Evolutionary conservation across 2,113 vertebrate species (phyloP).

Genomic region (Ameiurus melas): DNA sequence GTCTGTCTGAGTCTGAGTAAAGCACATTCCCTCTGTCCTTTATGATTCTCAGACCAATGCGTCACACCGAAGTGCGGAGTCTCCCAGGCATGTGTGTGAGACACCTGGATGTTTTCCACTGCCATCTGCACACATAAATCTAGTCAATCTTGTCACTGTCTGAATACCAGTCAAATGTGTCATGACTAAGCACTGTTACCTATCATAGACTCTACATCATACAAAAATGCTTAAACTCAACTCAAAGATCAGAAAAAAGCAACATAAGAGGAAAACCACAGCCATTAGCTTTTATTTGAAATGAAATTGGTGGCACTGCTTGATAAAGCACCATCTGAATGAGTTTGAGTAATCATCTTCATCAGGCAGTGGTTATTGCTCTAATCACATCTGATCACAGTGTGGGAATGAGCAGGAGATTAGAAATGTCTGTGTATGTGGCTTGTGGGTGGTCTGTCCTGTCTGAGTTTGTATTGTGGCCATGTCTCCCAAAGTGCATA

Average conservation of each 20-base stretch:
- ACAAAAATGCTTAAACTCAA: conserved; percentile 15
- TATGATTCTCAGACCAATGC: conserved; percentile 44
- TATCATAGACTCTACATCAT: conserved; percentile 28
- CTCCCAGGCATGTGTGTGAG: conserved; percentile 41
- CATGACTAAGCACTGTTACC: conserved; percentile 38
- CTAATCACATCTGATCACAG: conserved; percentile 12
- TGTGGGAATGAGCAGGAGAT: conserved; percentile 19
- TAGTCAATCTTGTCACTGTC: conserved; percentile 29
- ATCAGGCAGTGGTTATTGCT: not conserved
- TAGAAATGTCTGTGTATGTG: conserved; percentile 8
- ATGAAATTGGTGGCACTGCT: conserved; percentile 3
- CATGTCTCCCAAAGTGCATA: not conserved
- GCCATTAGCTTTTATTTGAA: not conserved
- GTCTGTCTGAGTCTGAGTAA: conserved; percentile 32
- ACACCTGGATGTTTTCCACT: conserved; percentile 40
- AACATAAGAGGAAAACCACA: not conserved
- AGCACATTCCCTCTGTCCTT: conserved; percentile 24
- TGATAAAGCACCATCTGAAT: not conserved
- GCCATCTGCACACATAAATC: conserved; percentile 46
- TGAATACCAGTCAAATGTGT: conserved; percentile 41
- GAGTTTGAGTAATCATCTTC: not conserved
- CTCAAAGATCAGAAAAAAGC: not conserved
- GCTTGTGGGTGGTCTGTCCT: conserved; percentile 29
- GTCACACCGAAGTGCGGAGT: conserved; percentile 30
- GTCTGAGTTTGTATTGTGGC: not conserved